Evolutionary conservation across 2,797 vertebrate genomes (phyloP).

Genomic region (Arrhamphus sclerolepis): DNA sequence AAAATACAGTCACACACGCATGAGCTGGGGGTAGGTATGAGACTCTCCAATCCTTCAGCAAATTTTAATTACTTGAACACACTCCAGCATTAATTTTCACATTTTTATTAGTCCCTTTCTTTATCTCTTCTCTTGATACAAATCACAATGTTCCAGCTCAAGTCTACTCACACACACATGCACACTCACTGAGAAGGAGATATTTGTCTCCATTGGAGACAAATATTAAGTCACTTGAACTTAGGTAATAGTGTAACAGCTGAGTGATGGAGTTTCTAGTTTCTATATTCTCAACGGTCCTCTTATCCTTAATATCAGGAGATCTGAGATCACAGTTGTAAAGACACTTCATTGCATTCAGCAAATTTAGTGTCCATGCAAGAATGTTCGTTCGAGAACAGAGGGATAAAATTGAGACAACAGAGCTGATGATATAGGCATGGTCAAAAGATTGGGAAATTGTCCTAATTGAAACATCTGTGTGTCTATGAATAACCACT

Average conservation of each 20-base stretch:
- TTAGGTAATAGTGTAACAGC: constrained; percentile 43
- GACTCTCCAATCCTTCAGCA: constrained; percentile 61
- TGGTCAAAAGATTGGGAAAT: not conserved
- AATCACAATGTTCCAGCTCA: constrained; percentile 9
- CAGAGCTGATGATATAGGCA: not conserved
- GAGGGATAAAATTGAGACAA: constrained; percentile 7
- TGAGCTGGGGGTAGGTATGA: constrained; percentile 16
- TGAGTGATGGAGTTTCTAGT: constrained; percentile 60
- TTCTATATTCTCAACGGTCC: constrained; percentile 57
- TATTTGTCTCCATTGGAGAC: constrained; percentile 12
- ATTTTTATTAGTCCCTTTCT: constrained; percentile 35
- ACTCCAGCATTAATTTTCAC: constrained; percentile 50
- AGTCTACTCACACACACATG: constrained; percentile 12
- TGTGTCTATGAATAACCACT: constrained; percentile 6
- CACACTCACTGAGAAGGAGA: constrained; percentile 13
- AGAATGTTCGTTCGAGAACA: constrained; percentile 5
- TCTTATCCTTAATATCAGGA: constrained; percentile 20
- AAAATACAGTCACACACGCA: constrained; percentile 36
- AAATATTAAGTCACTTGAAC: constrained; percentile 39
- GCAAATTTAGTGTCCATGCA: constrained; percentile 33
- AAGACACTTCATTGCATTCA: constrained; percentile 45
- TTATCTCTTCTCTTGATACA: constrained; percentile 17
- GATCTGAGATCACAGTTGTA: constrained; percentile 43
- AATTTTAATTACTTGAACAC: constrained; percentile 61
- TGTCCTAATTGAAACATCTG: not conserved